Base-by-base conservation (phyloP, 2,888 invertebrate species). In the Rapana venosa region DNA sequence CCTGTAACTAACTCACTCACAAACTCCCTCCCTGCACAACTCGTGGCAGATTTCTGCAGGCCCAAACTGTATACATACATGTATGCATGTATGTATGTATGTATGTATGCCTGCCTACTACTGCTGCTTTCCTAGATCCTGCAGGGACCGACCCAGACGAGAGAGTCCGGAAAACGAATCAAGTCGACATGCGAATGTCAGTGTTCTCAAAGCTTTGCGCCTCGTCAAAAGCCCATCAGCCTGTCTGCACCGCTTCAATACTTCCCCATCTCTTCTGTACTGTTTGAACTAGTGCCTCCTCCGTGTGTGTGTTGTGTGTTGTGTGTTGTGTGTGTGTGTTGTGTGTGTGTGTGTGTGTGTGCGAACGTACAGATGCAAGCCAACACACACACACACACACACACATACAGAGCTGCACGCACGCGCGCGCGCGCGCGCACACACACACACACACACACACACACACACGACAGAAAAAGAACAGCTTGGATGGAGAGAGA, bases 191-290 rank as follows among this genome's bases (percentile, higher is more conserved):
- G 86, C 66, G 86, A 61, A 61, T 35, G 86, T 66, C 86, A 58
- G 86, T 66, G 66, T 86, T 66, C 86, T 61, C 58, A 32, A 86
- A 86, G 86, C 58, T 58, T 86, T 58, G 58, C 61, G 86, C 86
- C 86, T 86, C 86, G 86, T 86, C 86, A 86, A 86, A 86, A 86
- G 5, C 86, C 61, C 86, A 86, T 86, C 86, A 86, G 22, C 32
- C 58, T 30, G 86, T 86, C 86, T 66, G 32, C 85, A 56, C n/a
- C n/a, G 35, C 79, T 58, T 86, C 87, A 58, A 86, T 87, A 30
- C 79, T 87, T 58, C 74, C 32, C 86, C 74, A 30, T 79, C 81
- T 30, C 66, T 17, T 32, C 58, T 86, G 86, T 86, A 86, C 86
- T 66, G 86, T 86, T 86, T 86, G 86, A 86, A 86, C 86, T n/a